A percentile compares a stretch with the other conserved stretches of the same genome.
phyloP scores from a whole-genome alignment of 2,888 invertebrate species.

The Ernsta delagoae region DNA sequence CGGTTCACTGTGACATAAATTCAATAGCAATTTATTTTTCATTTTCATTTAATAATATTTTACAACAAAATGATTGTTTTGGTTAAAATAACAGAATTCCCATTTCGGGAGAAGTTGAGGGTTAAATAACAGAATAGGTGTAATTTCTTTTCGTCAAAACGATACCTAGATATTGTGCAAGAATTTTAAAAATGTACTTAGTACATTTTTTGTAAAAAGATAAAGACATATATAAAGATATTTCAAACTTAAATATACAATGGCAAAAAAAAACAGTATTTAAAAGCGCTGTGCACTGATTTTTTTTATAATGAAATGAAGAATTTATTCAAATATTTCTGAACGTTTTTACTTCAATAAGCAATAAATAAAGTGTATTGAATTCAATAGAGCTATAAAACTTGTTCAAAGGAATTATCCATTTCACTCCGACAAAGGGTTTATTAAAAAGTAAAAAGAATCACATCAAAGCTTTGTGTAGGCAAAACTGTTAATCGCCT shows the following conservation, averaged over 20 bases:
- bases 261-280: not conserved
- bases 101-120: too few relatives aligned
- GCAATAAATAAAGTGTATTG: not conserved
- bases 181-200: too few relatives aligned
- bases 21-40: conserved; percentile 15
- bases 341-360: not conserved
- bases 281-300: not conserved
- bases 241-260: too few relatives aligned
- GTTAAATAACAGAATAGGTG: too few relatives aligned
- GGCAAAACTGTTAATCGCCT: conserved; percentile 36
- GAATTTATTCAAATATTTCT: conserved; percentile 41
- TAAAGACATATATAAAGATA: too few relatives aligned
- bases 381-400: conserved; percentile 13
- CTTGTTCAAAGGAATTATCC: conserved; percentile 34
- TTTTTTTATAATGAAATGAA: not conserved
- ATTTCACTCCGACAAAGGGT: conserved; percentile 37
- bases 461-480: conserved; percentile 36
- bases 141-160: too few relatives aligned
- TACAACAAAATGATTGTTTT: conserved; percentile 21
- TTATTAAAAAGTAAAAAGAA: conserved; percentile 35
- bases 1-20: conserved; percentile 20
- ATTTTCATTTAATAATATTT: conserved; percentile 16
- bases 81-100: conserved; percentile 8
- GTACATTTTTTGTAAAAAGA: too few relatives aligned
- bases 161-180: too few relatives aligned